Base-by-base conservation (phyloP, 2,888 invertebrate species). In the Acanthosepion esculentum region DNA sequence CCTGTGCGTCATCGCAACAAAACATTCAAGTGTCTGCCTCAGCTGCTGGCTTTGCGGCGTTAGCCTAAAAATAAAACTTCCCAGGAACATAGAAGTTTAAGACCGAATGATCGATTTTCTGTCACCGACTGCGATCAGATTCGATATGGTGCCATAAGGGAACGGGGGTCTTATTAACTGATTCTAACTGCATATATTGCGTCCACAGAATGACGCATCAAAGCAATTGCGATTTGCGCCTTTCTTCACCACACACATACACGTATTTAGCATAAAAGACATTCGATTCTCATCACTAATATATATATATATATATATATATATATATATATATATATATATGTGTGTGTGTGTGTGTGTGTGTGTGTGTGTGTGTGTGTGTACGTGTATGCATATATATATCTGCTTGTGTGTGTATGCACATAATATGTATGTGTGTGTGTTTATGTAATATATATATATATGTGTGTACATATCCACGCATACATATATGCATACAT, bases 61-160 rank as follows among this genome's bases (percentile, higher is more conserved):
- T n/a, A 33, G 78, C 78, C 78, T 78, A 78, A 78, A 78, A 78
- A 78, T 78, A 78, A n/a, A 78, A n/a, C 78, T 33, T 78, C 78
- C 33, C n/a, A 4, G n/a, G 78, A 78, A 78, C 78, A 78, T 78
- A 33, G 78, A 33, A 78, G n/a, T 78, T 78, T 78, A 78, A n/a
- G n/a, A 78, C 78, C 78, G 78, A 78, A 78, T 78, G 33, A 78
- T 78, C 23, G 78, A 78, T 78, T 78, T 78, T 78, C 78, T 78
- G 78, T 78, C 78, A 78, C 78, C n/a, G n/a, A 15, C 78, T 33
- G 78, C 78, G 78, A 78, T 78, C 10, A 78, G n/a, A 78, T 78
- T 78, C 78, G 78, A 78, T 78, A 78, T 78, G 8, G n/a, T 10
- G 78, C 78, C 78, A 78, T 12, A 78, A 15, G n/a, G 78, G 78